These are phyloP conservation scores for Suncus etruscus DNA, from an alignment of 2,113 vertebrate genomes.

Conservation along the genomic window DNA sequence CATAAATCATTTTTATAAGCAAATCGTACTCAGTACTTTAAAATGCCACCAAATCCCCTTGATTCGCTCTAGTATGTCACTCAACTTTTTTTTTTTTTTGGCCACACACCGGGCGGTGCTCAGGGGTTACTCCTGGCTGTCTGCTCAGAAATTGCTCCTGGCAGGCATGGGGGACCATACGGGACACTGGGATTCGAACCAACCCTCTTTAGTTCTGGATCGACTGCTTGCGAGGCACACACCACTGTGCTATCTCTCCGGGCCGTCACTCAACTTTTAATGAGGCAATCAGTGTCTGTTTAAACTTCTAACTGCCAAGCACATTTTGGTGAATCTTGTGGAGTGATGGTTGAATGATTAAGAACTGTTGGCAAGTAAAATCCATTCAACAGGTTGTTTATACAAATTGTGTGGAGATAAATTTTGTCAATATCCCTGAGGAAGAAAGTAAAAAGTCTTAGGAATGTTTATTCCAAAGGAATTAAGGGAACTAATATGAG, in stretches of 20 bases:
- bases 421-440: slow-evolving; percentile 16
- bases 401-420: slow-evolving; percentile 22
- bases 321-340: slow-evolving; percentile 2
- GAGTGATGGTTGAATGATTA: slow-evolving; percentile 40
- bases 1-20: background rate
- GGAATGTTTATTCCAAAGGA: slow-evolving; percentile 18
- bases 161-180: too few relatives aligned
- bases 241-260: too few relatives aligned
- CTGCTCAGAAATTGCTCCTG: too few relatives aligned
- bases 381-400: background rate
- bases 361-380: background rate
- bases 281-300: background rate
- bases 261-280: background rate
- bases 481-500: background rate
- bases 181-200: too few relatives aligned
- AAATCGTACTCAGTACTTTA: slow-evolving; percentile 18
- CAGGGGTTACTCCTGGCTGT: too few relatives aligned
- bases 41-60: background rate
- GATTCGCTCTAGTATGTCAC: background rate
- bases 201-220: too few relatives aligned
- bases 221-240: too few relatives aligned
- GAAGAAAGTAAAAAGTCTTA: slow-evolving; percentile 19
- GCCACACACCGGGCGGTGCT: too few relatives aligned
- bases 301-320: background rate
- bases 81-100: too few relatives aligned